phyloP scores from a whole-genome alignment of 2,113 vertebrate species.

The Ceyx cyanopectus region DNA sequence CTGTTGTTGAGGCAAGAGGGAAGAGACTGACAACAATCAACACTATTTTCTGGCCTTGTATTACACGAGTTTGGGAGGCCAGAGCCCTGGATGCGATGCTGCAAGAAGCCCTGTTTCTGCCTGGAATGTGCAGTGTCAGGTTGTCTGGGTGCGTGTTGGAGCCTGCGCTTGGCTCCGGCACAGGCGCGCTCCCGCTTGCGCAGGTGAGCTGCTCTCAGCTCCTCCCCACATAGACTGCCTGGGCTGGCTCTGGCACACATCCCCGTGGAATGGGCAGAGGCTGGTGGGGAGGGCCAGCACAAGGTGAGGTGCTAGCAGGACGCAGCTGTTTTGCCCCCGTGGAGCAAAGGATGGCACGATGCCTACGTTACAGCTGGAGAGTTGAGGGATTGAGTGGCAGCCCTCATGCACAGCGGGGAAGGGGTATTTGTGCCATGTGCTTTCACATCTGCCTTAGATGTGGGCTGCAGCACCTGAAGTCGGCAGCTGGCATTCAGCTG shows the following conservation, averaged over 20 bases:
- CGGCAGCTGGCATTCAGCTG: background rate
- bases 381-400: fast-evolving
- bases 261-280: slow-evolving; percentile 47
- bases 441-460: background rate
- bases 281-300: background rate
- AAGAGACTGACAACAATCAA: background rate
- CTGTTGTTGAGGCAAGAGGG: background rate
- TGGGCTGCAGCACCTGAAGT: background rate
- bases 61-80: background rate
- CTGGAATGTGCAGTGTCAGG: slow-evolving; percentile 43
- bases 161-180: background rate
- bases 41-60: fast-evolving
- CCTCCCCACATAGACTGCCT: background rate
- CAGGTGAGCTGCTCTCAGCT: slow-evolving; percentile 17
- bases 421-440: background rate
- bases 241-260: slow-evolving; percentile 14
- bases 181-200: background rate
- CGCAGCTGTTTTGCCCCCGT: background rate
- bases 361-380: background rate
- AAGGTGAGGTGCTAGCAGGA: fast-evolving
- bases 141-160: background rate
- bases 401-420: fast-evolving
- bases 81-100: background rate
- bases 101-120: background rate
- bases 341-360: fast-evolving